Evolutionary conservation across 2,113 vertebrate species (phyloP).

Genomic region (Dasyornis broadbenti): DNA sequence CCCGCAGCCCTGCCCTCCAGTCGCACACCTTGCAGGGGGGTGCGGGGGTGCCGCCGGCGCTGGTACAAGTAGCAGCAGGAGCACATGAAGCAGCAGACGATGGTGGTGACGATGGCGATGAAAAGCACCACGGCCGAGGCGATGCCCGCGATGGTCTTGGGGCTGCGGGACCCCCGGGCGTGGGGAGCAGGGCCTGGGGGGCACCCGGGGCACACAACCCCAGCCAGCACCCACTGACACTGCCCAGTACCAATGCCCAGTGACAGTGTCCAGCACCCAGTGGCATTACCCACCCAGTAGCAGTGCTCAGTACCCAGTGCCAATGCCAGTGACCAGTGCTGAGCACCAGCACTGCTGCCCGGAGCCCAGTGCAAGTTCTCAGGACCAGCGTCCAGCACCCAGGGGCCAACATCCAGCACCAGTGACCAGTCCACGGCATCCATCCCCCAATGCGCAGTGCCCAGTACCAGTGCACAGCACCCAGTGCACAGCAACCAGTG

Average conservation of each 20-base stretch:
- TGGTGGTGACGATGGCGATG: constrained; percentile 44
- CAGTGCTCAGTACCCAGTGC: neutral
- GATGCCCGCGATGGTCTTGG: constrained; percentile 34
- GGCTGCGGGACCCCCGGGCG: neutral
- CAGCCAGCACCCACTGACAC: neutral
- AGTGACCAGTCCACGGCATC: neutral
- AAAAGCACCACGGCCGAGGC: constrained; percentile 43
- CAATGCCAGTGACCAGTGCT: neutral
- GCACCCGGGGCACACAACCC: neutral
- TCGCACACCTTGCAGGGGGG: neutral
- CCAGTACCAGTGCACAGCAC: neutral
- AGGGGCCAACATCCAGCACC: neutral
- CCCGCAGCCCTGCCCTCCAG: too few species aligned
- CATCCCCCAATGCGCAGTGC: accelerated
- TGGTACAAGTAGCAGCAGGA: constrained; percentile 49
- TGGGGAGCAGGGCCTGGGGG: neutral
- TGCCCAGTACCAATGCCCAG: neutral
- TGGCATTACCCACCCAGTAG: too few species aligned
- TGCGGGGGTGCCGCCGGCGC: neutral
- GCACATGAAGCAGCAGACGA: constrained; percentile 53
- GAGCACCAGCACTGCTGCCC: neutral
- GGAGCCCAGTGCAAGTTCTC: neutral
- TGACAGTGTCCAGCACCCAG: neutral
- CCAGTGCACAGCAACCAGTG: neutral
- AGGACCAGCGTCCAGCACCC: neutral